These are phyloP conservation scores for Lepidonotus clava DNA, from an alignment of 2,888 invertebrate species.

Conservation along the genomic window DNA sequence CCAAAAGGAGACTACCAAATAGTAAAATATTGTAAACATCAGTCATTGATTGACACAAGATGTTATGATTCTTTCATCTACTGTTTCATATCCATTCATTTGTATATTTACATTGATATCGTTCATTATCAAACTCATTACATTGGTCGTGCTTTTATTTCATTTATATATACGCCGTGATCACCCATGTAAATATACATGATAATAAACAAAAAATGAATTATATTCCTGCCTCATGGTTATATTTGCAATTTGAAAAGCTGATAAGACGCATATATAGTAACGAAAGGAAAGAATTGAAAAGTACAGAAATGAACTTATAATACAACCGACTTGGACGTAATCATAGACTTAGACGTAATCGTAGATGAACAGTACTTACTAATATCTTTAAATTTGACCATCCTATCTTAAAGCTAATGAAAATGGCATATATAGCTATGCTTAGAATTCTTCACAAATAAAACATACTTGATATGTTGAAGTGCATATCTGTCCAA, in stretches of 20 bases:
- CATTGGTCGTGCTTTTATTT: constrained; percentile 2
- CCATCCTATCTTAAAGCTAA: no score
- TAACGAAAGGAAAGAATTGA: neutral
- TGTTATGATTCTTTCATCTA: no score
- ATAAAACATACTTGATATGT: no score
- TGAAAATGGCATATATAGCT: no score
- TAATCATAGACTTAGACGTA: no score
- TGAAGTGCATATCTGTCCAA: no score
- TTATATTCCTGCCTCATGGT: neutral
- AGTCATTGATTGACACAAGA: neutral
- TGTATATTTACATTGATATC: neutral
- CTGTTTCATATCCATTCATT: neutral
- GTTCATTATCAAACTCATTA: neutral
- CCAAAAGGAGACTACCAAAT: neutral
- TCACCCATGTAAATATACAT: neutral
- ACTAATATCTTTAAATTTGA: no score
- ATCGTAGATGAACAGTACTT: no score
- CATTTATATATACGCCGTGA: neutral
- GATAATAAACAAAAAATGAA: constrained; percentile 21
- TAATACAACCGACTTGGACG: no score
- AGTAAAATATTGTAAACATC: no score
- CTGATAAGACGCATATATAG: neutral
- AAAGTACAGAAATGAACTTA: no score
- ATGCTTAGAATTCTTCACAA: no score
- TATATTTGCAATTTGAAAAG: neutral